Percentiles rank a stretch among this genome's conserved stretches.
phyloP scores from a whole-genome alignment of 2,113 vertebrate genomes.

The Tachysurus vachellii region DNA sequence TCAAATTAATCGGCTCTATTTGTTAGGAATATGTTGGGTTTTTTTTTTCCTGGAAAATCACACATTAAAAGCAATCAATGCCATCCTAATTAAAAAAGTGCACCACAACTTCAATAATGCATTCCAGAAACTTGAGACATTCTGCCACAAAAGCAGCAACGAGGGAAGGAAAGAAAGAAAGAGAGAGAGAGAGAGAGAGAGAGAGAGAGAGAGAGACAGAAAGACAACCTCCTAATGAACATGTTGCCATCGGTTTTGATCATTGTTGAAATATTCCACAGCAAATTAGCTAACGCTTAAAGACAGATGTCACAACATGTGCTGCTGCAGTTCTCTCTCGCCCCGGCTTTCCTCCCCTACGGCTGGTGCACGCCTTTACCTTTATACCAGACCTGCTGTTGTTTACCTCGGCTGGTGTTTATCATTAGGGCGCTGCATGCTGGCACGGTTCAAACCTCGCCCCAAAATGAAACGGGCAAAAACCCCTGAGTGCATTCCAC shows the following conservation, averaged over 20 bases:
- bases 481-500: not conserved
- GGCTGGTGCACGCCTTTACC: slow-evolving; percentile 66
- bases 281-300: slow-evolving; percentile 80
- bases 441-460: slow-evolving; percentile 52
- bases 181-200: not conserved
- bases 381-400: slow-evolving; percentile 75
- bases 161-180: slow-evolving; percentile 1
- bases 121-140: slow-evolving; percentile 58
- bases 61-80: slow-evolving; percentile 35
- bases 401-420: slow-evolving; percentile 76
- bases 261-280: slow-evolving; percentile 74
- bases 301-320: slow-evolving; percentile 82
- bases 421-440: slow-evolving; percentile 63
- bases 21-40: not conserved
- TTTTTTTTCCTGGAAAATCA: not conserved
- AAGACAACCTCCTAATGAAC: slow-evolving; percentile 49
- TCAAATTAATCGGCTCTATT: not conserved
- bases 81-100: slow-evolving; percentile 46
- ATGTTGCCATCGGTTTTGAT: slow-evolving; percentile 70
- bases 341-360: slow-evolving; percentile 63
- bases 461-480: slow-evolving; percentile 20
- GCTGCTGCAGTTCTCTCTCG: slow-evolving; percentile 64
- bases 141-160: slow-evolving; percentile 46
- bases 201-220: slow-evolving; percentile 7
- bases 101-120: slow-evolving; percentile 51